Conservation (phyloP, 2,888 invertebrate genomes). For the Myopa testacea region DNA sequence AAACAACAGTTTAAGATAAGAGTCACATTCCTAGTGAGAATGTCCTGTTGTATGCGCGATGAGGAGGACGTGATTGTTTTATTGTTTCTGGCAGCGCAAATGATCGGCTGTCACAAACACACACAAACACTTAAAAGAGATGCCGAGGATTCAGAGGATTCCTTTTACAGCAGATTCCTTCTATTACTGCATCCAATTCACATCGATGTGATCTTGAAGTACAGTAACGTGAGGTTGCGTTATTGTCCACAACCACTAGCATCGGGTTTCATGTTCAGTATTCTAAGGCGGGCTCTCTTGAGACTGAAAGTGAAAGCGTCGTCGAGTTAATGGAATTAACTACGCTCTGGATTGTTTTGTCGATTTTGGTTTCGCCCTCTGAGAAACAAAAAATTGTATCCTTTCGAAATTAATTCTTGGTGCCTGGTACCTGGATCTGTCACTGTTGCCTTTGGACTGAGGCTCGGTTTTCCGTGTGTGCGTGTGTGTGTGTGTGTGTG, state of each 20-base stretch:
- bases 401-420: not conserved
- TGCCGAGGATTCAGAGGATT: no score
- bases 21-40: not conserved
- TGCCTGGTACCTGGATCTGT: not conserved
- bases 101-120: no score
- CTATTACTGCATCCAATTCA: no score
- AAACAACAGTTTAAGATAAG: not conserved
- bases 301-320: conserved; percentile 54
- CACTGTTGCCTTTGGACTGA: not conserved
- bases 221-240: no score
- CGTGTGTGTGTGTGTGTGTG: not conserved
- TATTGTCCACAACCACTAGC: not conserved
- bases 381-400: not conserved
- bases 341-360: conserved; percentile 63
- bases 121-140: no score
- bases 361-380: conserved; percentile 56
- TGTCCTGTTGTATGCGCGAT: not conserved
- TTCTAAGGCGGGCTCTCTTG: not conserved
- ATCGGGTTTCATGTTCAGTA: conserved; percentile 1
- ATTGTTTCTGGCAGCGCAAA: not conserved
- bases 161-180: no score
- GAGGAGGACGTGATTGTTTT: no score
- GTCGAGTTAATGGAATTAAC: conserved; percentile 57
- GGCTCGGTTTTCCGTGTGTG: not conserved
- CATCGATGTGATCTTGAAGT: no score